Evolutionary conservation across 1,140 invertebrate species (phyloP), one percentile per base, ranked within the genome.

Genomic region (Drosophila navojoa): DNA sequence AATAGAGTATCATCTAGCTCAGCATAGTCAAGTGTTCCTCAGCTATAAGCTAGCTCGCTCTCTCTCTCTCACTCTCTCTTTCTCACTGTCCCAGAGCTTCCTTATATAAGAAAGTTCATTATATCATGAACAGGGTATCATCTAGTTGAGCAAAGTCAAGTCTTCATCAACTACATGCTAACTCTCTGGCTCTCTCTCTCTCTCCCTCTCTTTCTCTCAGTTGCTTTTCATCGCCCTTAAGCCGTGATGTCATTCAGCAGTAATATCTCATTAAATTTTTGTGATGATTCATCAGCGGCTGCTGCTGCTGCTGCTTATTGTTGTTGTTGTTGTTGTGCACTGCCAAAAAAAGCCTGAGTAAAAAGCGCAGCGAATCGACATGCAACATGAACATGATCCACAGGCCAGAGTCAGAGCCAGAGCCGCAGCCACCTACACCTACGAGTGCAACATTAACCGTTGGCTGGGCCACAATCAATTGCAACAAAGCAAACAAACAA

Each of bases 401-500:
- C 53, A 85, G 76, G 78, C 61, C 55, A 58, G 32, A 85, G 76
- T 70, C 61, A 55, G 7, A 77, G 63, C 50, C 22, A 38, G 54
- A 67, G 52, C 44, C 60, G 63, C 66, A 55, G 67, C 72, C 79
- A 87, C 78, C 78, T 76, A 85, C 81, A 73, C 70, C 80, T 54
- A 77, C 53, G 42, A 40, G 57, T 75, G 61, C 75, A 76, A 57
- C 87, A 90, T 87, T 84, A 87, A 87, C 81, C 89, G 77, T 90
- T 90, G 64, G 82, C 81, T 79, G 76, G 77, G 84, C 61, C 84
- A 90, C 85, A 89, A 89, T 89, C 84, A 90, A 80, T 85, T 89
- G 84, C 80, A 85, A 77, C 76, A 90, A 90, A 90, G 75, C 87
- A 90, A 90, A 90, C 81, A 90, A 90, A 90, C 87, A 90, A 87